A percentile compares a stretch with the other conserved stretches of the same genome.
Evolutionary conservation across 2,888 invertebrate genomes (phyloP).

Genomic region (Chirona hameri): DNA sequence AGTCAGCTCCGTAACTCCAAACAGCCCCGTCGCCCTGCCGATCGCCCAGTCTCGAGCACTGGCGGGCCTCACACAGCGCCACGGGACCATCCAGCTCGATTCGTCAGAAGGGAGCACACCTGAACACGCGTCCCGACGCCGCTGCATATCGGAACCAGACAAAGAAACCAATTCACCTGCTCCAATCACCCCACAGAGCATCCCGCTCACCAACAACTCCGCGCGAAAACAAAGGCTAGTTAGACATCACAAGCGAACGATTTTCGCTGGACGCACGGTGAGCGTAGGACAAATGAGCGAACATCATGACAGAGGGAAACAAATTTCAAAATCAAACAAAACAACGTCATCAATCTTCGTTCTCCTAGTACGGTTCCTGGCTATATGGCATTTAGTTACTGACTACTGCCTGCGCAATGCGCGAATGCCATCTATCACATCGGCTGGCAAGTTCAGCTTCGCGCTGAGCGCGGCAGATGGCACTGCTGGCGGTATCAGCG

Average conservation of each 20-base stretch:
- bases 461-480: background rate
- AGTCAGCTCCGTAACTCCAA: no score
- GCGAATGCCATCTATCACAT: background rate
- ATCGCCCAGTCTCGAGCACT: no score
- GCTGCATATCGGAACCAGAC: no score
- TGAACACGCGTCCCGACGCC: no score
- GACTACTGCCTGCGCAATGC: background rate
- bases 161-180: no score
- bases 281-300: background rate
- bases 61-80: no score
- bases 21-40: no score
- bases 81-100: no score
- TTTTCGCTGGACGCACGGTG: background rate
- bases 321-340: slow-evolving; percentile 8
- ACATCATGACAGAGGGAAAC: background rate
- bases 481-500: background rate
- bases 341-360: background rate
- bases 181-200: no score
- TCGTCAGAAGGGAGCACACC: no score
- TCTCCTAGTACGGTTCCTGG: background rate
- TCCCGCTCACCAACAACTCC: background rate
- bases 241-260: background rate
- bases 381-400: background rate
- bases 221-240: background rate
- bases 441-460: background rate